A percentile compares a stretch with the other conserved stretches of the same genome.
phyloP scores from a whole-genome alignment of 2,888 invertebrate genomes.

The Colletes collaris region DNA sequence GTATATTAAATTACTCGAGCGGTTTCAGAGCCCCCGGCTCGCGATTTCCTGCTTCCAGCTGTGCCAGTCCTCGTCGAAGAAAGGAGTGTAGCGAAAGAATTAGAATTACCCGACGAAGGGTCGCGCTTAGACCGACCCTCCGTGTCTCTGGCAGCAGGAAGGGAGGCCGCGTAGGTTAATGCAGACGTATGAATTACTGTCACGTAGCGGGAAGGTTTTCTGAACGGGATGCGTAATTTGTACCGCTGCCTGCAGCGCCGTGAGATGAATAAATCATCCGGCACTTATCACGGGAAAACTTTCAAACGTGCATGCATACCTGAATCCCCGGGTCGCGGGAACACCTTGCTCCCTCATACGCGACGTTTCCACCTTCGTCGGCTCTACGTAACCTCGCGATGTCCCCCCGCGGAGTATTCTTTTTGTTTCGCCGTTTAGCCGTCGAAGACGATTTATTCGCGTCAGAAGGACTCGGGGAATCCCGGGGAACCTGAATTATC shows the following conservation, averaged over 20 bases:
- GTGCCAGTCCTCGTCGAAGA: too few species aligned
- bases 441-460: slow-evolving; percentile 54
- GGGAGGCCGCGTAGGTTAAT: slow-evolving; percentile 60
- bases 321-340: slow-evolving; percentile 20
- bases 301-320: slow-evolving; percentile 48
- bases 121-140: slow-evolving; percentile 12
- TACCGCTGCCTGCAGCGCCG: slow-evolving; percentile 66
- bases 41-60: too few species aligned
- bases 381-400: not conserved
- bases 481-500: slow-evolving; percentile 33
- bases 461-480: slow-evolving; percentile 30
- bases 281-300: slow-evolving; percentile 70
- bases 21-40: too few species aligned
- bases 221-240: slow-evolving; percentile 72
- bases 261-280: slow-evolving; percentile 71
- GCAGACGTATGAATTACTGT: slow-evolving; percentile 70
- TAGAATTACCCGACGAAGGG: slow-evolving; percentile 40
- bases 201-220: slow-evolving; percentile 69
- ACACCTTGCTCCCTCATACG: slow-evolving; percentile 39
- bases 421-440: slow-evolving; percentile 26
- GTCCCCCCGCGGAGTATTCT: slow-evolving; percentile 33
- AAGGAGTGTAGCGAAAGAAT: slow-evolving; percentile 9
- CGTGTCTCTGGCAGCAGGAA: slow-evolving; percentile 29
- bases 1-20: too few species aligned
- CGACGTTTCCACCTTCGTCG: slow-evolving; percentile 19